These are phyloP conservation scores for Chrysochloris asiatica DNA, from an alignment of 2,113 vertebrate species.

Conservation along the genomic window DNA sequence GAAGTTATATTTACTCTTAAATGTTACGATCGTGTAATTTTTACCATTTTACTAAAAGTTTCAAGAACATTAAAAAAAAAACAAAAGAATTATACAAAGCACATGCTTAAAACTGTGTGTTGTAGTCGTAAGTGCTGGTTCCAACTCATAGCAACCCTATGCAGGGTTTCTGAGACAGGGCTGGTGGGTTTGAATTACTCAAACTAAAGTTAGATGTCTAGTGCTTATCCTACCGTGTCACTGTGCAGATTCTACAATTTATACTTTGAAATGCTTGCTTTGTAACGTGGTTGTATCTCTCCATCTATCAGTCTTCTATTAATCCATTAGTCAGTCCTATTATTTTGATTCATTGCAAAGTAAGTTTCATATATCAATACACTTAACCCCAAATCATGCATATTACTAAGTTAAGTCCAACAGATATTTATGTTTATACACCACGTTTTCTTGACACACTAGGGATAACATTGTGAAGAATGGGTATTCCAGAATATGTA, in stretches of 20 bases:
- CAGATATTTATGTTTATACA: neutral
- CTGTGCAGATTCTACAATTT: neutral
- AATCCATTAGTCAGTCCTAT: neutral
- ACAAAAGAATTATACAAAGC: neutral
- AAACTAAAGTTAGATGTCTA: no score
- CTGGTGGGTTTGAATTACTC: no score
- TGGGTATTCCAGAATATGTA: no score
- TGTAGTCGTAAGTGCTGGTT: no score
- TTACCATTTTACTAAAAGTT: neutral
- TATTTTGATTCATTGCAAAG: constrained; percentile 31
- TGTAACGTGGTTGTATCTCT: neutral
- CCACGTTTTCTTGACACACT: no score
- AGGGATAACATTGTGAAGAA: no score
- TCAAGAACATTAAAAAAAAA: neutral
- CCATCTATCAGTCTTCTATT: neutral
- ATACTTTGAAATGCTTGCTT: neutral
- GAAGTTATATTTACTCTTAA: neutral
- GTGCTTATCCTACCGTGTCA: no score
- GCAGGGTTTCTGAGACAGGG: no score
- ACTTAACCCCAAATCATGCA: neutral
- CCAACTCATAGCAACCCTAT: no score
- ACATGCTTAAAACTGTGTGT: no score
- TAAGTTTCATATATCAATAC: neutral
- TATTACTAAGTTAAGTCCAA: neutral
- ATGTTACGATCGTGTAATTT: neutral